Base-by-base conservation (phyloP, 35 echinoderm and acorn worm genomes). In the Diadema setosum region DNA sequence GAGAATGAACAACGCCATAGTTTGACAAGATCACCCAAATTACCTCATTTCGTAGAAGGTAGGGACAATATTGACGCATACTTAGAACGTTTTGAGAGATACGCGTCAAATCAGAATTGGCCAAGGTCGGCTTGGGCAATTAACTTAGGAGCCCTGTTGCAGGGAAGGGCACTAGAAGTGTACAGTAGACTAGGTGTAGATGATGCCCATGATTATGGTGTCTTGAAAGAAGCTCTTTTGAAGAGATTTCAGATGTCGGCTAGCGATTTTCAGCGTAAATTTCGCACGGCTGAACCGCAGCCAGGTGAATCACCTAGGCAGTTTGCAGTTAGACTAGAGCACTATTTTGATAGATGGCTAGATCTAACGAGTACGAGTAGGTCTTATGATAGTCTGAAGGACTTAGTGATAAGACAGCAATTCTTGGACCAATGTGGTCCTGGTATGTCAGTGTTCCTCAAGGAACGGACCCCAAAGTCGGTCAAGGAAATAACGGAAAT, bases 31-130 rank as follows among this genome's bases (percentile, higher is more conserved):
- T n/a, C n/a, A n/a, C n/a, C n/a, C n/a, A n/a, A 81, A 52, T 59
- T 89, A 46, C 87, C 75, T 50, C 41, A 56, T 45, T 84, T 91
- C 55, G 42, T 83, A 83, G 87, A 93, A 12, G 67, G 82, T n/a
- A 87, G 42, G 27, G 94, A 97, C 30, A 87, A 93, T 36, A 82
- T 97, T 26, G 94, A 97, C 65, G 94, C 82, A 15, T 93, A 97
- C 34, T 46, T 97, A 23, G 41, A 80, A 58, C 65, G 87, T 46
- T 93, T 97, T 76, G 90, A 97, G 44, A 81, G 87, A 42, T 89
- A 82, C 84, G 90, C 90, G 27, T 57, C 0, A 5, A 58, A 31
- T 15, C 57, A 82, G 42, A 82, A 85, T 50, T 97, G 90, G 94
- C 41, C 35, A 15, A 46, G 45, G 4, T 55, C 76, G 5, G 36